Base-by-base conservation (phyloP, 2,113 vertebrate genomes). In the Rhagologus leucostigma region DNA sequence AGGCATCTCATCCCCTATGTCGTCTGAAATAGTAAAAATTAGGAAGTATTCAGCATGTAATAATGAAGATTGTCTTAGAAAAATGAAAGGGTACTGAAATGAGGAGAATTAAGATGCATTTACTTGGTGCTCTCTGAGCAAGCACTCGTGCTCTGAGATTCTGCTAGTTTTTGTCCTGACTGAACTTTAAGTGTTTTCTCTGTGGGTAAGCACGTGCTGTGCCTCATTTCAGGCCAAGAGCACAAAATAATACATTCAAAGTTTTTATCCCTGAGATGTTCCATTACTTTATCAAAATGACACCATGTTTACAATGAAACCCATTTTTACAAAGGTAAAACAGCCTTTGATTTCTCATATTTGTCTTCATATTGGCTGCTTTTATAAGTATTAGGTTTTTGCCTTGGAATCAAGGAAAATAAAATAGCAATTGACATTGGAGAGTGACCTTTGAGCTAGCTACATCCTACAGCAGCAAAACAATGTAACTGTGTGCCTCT, bases 231-330 rank as follows among this genome's bases (percentile, higher is more conserved):
- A 59, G 56, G 21, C 47, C 70, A 64, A 23, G 35, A 82, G 35
- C 39, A 78, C n/a, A 89, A 86, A 88, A 89, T 70, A 87, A 77
- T 53, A 41, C 26, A 79, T 90, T 88, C 39, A 65, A 90, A 82
- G 16, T 29, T 90, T 87, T 95, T 78, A 76, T 56, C 44, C 65
- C 55, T 73, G 65, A 73, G 52, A 64, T 82, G 37, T 57, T 78
- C 35, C n/a, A 29, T 91, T 33, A 71, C 35, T 94, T 93, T 87
- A 53, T 90, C 90, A 92, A 90, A 92, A 84, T 92, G 53, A 87
- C 73, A 81, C n/a, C 13, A 46, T 22, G 35, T 62, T 82, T 92
- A 76, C 71, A 76, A 30, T 35, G 33, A 74, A 90, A 24, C 18
- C 15, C 21, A 35, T 49, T 35, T 78, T 89, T 78, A 70, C 18